Percentiles rank a stretch among this genome's conserved stretches.
Conservation (phyloP, 2,113 vertebrate genomes). For the Plotosus lineatus region DNA sequence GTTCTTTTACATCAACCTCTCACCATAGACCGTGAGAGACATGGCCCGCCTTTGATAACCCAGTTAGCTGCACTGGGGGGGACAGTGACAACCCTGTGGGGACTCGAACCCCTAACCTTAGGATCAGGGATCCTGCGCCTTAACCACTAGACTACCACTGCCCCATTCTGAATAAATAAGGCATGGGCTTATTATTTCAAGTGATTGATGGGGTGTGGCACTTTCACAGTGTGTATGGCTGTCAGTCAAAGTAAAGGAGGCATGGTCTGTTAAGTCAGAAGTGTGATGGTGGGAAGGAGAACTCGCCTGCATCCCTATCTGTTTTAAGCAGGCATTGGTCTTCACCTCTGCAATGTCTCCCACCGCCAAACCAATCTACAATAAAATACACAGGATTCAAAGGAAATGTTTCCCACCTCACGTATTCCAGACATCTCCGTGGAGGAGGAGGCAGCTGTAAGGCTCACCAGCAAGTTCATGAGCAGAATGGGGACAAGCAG, state of each 20-base stretch:
- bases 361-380: constrained; percentile 85
- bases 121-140: too few species aligned
- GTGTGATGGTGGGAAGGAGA: neutral
- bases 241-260: neutral
- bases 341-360: constrained; percentile 87
- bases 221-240: too few species aligned
- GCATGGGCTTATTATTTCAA: neutral
- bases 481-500: constrained; percentile 84
- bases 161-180: neutral
- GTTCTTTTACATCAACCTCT: too few species aligned
- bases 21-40: too few species aligned
- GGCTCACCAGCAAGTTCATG: constrained; percentile 84
- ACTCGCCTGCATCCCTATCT: constrained; percentile 85
- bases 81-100: too few species aligned
- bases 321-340: constrained; percentile 81
- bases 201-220: neutral
- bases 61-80: too few species aligned
- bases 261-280: neutral
- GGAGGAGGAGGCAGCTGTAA: neutral
- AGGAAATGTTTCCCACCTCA: neutral
- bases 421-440: neutral
- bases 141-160: too few species aligned
- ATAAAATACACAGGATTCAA: neutral
- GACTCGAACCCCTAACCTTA: too few species aligned
- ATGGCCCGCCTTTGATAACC: too few species aligned